A percentile compares a stretch with the other conserved stretches of the same genome.
These are phyloP conservation scores for Pantherophis guttatus DNA, from an alignment of 2,113 vertebrate genomes.

Conservation along the genomic window DNA sequence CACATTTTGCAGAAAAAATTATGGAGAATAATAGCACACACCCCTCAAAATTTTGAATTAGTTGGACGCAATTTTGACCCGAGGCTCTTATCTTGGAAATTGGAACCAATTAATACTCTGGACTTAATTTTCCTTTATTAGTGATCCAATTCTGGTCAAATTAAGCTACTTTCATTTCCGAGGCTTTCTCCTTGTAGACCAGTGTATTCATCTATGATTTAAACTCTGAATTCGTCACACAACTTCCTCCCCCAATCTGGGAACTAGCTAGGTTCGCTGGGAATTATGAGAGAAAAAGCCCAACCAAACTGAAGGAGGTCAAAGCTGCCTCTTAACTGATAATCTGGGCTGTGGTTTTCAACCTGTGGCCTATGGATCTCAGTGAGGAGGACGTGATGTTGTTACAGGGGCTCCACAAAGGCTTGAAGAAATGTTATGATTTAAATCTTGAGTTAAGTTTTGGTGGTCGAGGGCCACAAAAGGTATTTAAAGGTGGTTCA, in stretches of 20 bases:
- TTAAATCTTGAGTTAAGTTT: background rate
- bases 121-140: no score
- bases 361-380: background rate
- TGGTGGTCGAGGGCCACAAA: background rate
- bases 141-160: no score
- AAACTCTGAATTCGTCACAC: background rate
- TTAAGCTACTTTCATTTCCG: no score
- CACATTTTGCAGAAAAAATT: no score
- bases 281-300: background rate
- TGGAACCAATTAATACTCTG: no score
- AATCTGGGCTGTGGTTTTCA: background rate
- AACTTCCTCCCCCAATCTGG: background rate
- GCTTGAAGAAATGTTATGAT: no score
- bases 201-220: background rate
- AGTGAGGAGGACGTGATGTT: fast-evolving
- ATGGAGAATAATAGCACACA: no score
- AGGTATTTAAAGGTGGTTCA: background rate
- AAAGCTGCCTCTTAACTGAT: background rate
- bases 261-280: background rate
- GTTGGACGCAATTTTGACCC: no score
- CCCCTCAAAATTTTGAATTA: no score
- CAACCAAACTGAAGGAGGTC: background rate
- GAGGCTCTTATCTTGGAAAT: no score
- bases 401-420: no score
- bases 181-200: no score